phyloP scores from a whole-genome alignment of 2,888 invertebrate species.

The Chrysodeixis includens region DNA sequence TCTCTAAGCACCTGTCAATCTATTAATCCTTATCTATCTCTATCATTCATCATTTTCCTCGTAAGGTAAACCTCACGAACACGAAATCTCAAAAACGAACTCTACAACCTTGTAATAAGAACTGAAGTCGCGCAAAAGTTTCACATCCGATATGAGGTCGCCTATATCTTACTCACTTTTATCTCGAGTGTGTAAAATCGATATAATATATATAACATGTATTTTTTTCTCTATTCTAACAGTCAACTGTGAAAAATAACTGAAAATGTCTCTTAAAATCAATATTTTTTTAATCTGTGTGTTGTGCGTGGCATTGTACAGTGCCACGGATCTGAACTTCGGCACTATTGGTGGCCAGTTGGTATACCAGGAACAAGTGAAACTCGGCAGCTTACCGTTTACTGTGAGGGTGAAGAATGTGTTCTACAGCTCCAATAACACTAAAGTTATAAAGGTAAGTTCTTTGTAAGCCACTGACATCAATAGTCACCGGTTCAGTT shows the following conservation, averaged over 20 bases:
- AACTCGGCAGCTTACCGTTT: constrained; percentile 71
- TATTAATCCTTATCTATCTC: background rate
- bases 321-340: constrained; percentile 67
- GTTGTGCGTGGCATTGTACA: constrained; percentile 41
- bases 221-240: constrained; percentile 5
- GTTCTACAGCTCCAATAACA: constrained; percentile 73
- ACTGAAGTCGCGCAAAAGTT: constrained; percentile 2
- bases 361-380: constrained; percentile 72
- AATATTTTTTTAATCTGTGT: constrained; percentile 24
- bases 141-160: constrained; percentile 17
- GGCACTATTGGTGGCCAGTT: constrained; percentile 70
- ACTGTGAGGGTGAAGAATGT: constrained; percentile 76
- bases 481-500: too few species aligned
- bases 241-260: background rate
- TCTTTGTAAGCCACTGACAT: background rate
- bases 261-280: constrained; percentile 36
- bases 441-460: constrained; percentile 74
- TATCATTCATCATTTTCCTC: constrained; percentile 1
- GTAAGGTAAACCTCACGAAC: background rate
- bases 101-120: background rate
- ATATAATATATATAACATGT: constrained; percentile 40
- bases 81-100: background rate
- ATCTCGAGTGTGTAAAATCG: constrained; percentile 34
- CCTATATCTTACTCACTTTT: constrained; percentile 11
- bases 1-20: constrained; percentile 3